Percentiles rank a stretch among this genome's conserved stretches.
Evolutionary conservation across 1,140 invertebrate species (phyloP).

Genomic region (Drusus annulatus): DNA sequence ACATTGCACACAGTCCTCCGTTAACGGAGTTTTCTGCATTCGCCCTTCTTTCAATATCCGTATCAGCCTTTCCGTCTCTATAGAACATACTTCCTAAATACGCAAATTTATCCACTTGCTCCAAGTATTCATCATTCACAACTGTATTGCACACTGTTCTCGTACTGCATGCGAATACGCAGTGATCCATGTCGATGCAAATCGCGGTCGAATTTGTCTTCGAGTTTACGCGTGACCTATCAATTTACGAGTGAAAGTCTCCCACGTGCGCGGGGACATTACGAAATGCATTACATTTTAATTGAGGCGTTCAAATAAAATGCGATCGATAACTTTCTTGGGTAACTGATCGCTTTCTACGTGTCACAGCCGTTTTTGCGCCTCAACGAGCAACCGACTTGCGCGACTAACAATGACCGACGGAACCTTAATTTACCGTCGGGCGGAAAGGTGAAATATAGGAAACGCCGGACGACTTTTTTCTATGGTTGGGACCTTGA

Average conservation of each 20-base stretch:
- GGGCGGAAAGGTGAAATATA: background rate
- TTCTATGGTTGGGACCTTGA: no score
- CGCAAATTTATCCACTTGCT: no score
- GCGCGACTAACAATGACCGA: conserved; percentile 23
- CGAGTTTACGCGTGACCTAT: background rate
- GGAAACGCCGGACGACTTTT: background rate
- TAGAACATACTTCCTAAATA: no score
- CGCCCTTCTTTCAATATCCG: no score
- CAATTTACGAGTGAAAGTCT: background rate
- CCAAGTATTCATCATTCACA: no score
- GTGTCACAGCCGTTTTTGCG: conserved; percentile 8
- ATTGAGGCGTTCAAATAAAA: conserved; percentile 5
- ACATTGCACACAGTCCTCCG: no score
- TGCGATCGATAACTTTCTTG: conserved; percentile 23
- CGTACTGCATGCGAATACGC: background rate
- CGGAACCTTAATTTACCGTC: background rate
- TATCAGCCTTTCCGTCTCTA: no score
- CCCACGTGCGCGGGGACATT: conserved; percentile 5
- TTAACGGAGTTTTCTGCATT: no score
- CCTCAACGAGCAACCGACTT: background rate
- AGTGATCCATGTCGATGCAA: no score
- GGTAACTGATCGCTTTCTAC: conserved; percentile 29
- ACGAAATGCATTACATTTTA: conserved; percentile 30
- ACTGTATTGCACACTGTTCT: no score
- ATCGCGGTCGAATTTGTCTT: no score